Conservation (phyloP, 2,113 vertebrate genomes). For the Nannobrachium achirus region DNA sequence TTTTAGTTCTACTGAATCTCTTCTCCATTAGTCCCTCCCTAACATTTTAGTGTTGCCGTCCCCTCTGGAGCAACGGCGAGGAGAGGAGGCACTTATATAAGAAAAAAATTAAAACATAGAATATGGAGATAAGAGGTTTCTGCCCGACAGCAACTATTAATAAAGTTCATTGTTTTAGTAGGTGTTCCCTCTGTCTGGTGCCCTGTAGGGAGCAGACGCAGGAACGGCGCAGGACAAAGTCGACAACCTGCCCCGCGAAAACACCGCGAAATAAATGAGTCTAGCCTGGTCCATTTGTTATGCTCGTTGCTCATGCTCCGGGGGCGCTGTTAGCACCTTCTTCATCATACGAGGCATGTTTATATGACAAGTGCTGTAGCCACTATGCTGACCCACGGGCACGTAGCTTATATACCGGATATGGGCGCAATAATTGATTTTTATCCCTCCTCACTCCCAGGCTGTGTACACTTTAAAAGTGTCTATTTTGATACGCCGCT, state of each 20-base stretch:
- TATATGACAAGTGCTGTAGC: conserved; percentile 60
- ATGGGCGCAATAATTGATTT: conserved; percentile 52
- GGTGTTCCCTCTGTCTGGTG: too few species aligned
- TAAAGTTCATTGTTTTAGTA: too few species aligned
- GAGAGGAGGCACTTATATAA: too few species aligned
- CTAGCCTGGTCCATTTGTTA: conserved; percentile 19
- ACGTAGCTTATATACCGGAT: conserved; percentile 62
- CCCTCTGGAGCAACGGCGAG: too few species aligned
- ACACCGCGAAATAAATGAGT: conserved; percentile 26
- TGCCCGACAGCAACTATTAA: too few species aligned
- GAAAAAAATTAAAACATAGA: too few species aligned
- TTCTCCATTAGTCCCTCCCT: too few species aligned
- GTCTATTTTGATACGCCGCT: conserved; percentile 36
- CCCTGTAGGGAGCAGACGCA: too few species aligned
- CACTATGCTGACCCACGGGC: conserved; percentile 56
- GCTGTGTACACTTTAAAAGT: conserved; percentile 33
- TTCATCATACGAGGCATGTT: conserved; percentile 73
- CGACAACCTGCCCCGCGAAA: conserved; percentile 19
- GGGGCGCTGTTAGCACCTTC: conserved; percentile 66
- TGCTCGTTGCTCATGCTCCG: conserved; percentile 24
- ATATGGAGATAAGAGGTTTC: too few species aligned
- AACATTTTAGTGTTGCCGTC: too few species aligned
- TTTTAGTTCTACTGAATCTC: too few species aligned
- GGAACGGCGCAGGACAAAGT: too few species aligned
- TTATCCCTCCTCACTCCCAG: conserved; percentile 34